A percentile compares a stretch with the other conserved stretches of the same genome.
These are phyloP conservation scores for Metopia argyrocephala DNA, from an alignment of 2,888 invertebrate species.

Conservation along the genomic window DNA sequence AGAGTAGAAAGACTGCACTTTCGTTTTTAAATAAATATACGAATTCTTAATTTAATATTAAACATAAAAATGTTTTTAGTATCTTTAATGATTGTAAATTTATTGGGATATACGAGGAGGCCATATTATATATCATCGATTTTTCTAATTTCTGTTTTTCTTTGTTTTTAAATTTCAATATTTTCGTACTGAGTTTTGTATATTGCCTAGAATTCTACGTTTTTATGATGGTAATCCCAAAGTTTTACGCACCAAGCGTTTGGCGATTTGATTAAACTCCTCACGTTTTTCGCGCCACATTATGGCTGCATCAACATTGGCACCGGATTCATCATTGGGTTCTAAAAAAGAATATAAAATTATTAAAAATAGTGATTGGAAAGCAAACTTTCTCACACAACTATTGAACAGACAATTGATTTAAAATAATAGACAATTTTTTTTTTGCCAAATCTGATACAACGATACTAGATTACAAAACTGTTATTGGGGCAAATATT, in stretches of 20 bases:
- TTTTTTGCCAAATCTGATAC: too few relatives aligned
- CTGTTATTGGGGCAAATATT: too few relatives aligned
- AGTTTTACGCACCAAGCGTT: slow-evolving; percentile 93
- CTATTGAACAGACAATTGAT: too few relatives aligned
- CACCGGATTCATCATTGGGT: slow-evolving; percentile 99
- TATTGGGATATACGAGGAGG: background rate
- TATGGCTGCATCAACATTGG: slow-evolving; percentile 99
- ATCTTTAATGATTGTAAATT: background rate
- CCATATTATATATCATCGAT: background rate
- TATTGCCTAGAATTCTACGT: background rate
- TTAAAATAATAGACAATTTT: too few relatives aligned
- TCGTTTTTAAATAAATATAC: background rate
- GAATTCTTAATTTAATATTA: background rate
- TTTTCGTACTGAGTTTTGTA: slow-evolving; percentile 17
- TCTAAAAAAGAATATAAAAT: slow-evolving; percentile 80
- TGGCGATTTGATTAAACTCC: slow-evolving; percentile 95
- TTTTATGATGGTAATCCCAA: slow-evolving; percentile 82
- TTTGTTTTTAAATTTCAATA: background rate
- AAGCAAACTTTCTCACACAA: too few relatives aligned
- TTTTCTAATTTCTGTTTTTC: slow-evolving; percentile 28
- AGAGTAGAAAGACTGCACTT: background rate
- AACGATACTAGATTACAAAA: too few relatives aligned
- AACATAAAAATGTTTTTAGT: background rate
- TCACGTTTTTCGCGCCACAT: slow-evolving; percentile 98
- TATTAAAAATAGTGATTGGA: background rate